Conservation (phyloP, 2,888 invertebrate species). For the Pheosia tremula region DNA sequence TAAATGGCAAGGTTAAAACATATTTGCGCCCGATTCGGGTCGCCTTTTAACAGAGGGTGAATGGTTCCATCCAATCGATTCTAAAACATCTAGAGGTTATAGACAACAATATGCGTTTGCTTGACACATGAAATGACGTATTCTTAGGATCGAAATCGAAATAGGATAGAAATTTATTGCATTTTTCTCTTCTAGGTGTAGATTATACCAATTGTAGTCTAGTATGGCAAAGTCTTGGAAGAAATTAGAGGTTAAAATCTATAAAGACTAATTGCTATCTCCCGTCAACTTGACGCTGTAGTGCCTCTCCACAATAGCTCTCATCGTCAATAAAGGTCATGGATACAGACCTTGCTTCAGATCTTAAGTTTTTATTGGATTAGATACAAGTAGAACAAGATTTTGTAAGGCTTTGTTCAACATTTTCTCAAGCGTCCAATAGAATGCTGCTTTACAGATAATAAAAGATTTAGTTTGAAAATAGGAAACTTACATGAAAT, state of each 20-base stretch:
- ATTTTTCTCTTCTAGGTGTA: too few species aligned
- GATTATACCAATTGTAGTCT: neutral
- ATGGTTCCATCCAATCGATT: constrained; percentile 12
- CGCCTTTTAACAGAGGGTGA: constrained; percentile 4
- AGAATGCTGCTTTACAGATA: neutral
- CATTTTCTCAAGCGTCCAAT: constrained; percentile 1
- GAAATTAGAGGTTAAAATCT: neutral
- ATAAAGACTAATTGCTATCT: neutral
- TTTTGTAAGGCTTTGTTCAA: constrained; percentile 36
- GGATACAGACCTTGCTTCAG: constrained; percentile 19
- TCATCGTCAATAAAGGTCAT: constrained; percentile 15
- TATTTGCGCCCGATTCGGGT: constrained; percentile 19
- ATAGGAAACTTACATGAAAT: too few species aligned
- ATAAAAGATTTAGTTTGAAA: neutral
- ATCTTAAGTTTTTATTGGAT: constrained; percentile 38
- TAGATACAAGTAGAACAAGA: constrained; percentile 24
- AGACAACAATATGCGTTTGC: neutral
- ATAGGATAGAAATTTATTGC: too few species aligned
- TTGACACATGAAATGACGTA: neutral
- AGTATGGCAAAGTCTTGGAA: neutral
- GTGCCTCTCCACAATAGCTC: neutral
- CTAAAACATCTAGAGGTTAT: constrained; percentile 9
- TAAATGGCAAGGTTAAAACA: constrained; percentile 32
- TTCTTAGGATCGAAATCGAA: constrained; percentile 5
- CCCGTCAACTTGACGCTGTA: neutral